A percentile compares a stretch with the other conserved stretches of the same genome.
Conservation (phyloP, 2,797 vertebrate genomes). For the Acrossocheilus wenchowensis region DNA sequence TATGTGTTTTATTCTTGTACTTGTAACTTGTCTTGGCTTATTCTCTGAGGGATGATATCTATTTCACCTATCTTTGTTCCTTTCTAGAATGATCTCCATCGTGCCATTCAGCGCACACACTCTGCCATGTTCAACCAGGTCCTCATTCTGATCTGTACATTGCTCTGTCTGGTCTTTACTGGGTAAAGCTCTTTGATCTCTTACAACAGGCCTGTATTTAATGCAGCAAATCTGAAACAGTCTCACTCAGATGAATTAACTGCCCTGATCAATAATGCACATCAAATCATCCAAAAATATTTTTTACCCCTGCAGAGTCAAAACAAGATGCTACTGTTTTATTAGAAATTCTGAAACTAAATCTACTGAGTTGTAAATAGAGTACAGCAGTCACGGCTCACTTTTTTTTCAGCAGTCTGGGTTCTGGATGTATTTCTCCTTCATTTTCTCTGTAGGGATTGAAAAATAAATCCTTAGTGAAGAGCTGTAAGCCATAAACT, state of each 20-base stretch:
- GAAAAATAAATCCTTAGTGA: neutral
- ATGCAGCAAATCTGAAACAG: neutral
- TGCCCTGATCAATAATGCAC: neutral
- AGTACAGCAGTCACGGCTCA: neutral
- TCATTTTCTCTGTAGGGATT: neutral
- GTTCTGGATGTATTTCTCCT: neutral
- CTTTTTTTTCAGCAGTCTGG: neutral
- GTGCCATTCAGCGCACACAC: constrained; percentile 86
- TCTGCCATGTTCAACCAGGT: constrained; percentile 91
- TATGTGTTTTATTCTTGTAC: neutral
- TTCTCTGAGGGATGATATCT: neutral
- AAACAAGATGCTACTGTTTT: neutral
- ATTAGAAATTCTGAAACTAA: neutral
- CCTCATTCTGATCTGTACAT: constrained; percentile 86
- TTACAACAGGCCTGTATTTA: neutral
- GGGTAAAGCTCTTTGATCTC: constrained; percentile 74
- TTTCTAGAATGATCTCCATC: constrained; percentile 84
- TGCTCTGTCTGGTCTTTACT: constrained; percentile 86
- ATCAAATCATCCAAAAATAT: neutral
- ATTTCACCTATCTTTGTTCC: constrained; percentile 7
- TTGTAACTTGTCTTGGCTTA: neutral
- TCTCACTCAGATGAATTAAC: neutral
- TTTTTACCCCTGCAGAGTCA: neutral
- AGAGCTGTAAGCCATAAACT: neutral
- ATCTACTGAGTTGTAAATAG: neutral